Conservation (phyloP, 2,888 invertebrate genomes). For the Hetaerina titia region DNA sequence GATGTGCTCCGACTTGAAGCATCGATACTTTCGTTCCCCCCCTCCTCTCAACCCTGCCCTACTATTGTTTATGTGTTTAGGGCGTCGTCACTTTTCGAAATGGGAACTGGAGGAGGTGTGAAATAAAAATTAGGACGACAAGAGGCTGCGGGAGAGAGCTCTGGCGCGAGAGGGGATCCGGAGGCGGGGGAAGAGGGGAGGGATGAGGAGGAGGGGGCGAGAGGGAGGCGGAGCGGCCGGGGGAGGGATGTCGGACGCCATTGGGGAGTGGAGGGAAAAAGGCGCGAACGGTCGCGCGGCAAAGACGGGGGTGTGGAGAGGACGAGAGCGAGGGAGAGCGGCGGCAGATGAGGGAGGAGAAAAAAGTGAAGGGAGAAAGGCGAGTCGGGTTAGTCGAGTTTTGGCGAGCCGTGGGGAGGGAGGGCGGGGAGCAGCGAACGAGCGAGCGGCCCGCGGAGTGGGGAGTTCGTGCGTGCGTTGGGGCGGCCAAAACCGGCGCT, state of each 20-base stretch:
- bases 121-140: not conserved
- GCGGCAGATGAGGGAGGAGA: not conserved
- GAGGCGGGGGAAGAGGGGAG: not conserved
- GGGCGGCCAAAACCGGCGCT: not conserved
- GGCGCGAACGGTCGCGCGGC: conserved; percentile 10
- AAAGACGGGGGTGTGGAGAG: not conserved
- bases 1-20: not conserved
- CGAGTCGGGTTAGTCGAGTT: conserved; percentile 21
- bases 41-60: not conserved
- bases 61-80: not conserved
- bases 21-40: no score
- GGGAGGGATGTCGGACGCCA: not conserved
- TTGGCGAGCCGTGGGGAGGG: not conserved
- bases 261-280: not conserved
- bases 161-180: not conserved
- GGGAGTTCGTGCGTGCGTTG: not conserved
- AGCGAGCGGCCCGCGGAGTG: no score
- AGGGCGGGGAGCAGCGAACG: not conserved
- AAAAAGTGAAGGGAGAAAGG: not conserved
- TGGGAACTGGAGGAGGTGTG: not conserved
- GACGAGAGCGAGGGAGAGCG: not conserved
- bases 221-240: not conserved
- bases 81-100: conserved; percentile 22
- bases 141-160: not conserved
- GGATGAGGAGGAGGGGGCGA: not conserved